A percentile compares a stretch with the other conserved stretches of the same genome.
Evolutionary conservation across 2,797 vertebrate genomes (phyloP).

Genomic region (Sylvilagus floridanus): DNA sequence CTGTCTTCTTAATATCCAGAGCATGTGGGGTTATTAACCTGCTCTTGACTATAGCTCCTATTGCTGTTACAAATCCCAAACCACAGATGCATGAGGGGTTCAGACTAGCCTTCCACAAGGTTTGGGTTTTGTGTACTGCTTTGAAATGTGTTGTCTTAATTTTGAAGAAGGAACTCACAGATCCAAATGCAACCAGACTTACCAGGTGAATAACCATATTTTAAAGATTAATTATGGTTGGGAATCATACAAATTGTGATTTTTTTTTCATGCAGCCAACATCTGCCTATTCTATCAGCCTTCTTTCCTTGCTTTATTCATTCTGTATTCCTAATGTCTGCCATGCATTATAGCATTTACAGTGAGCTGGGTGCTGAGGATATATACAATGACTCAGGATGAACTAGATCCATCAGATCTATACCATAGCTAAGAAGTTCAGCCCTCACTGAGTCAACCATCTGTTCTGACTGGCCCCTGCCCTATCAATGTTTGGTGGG

Average conservation of each 20-base stretch:
- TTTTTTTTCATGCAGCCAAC: neutral
- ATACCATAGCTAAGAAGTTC: neutral
- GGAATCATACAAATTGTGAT: neutral
- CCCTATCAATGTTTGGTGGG: neutral
- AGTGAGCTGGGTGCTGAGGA: too few relatives aligned
- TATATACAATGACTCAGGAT: neutral
- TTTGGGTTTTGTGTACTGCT: neutral
- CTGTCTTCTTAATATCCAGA: neutral
- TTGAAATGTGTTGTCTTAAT: neutral
- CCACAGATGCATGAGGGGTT: neutral
- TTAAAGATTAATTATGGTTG: neutral
- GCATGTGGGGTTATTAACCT: neutral
- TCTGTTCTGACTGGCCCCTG: neutral
- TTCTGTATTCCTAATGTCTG: neutral
- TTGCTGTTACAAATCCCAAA: neutral
- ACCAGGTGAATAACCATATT: neutral
- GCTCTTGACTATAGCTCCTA: neutral
- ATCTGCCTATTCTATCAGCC: neutral
- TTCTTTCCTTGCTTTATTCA: neutral
- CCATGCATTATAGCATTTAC: neutral
- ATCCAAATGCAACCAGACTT: neutral
- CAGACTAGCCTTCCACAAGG: neutral
- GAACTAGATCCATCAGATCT: neutral
- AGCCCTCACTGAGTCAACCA: neutral
- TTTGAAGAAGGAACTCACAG: constrained; percentile 18